Evolutionary conservation across 2,888 invertebrate genomes (phyloP), one percentile per base, ranked within the genome.

Genomic region (Prenolepis imparis): DNA sequence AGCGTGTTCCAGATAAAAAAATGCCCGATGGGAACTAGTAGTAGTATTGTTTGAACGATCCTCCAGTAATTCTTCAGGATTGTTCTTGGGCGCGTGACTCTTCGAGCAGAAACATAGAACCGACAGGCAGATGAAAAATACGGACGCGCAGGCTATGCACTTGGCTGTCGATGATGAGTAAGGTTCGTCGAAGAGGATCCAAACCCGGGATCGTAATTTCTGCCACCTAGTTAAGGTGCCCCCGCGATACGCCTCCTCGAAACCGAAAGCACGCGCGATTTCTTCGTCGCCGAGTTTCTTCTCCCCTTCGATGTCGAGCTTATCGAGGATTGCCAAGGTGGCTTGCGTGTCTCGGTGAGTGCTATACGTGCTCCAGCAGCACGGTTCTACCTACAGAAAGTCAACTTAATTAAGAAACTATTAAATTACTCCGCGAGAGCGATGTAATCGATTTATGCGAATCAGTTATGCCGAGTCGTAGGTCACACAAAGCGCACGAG

Each of bases 331-430:
- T 28, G 98, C 98, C 95, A 99, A 95, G 84, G 99, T 99, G 93
- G 99, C 98, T 97, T 99, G 97, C 88, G 98, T 97, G 93, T 97
- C 97, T 93, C 97, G 96, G 95, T 98, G 97, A 95, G 97, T 97
- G 95, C 97, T 97, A 95, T 99, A 99, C 36, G 99, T 99, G 95
- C 99, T 99, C 99, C 99, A 99, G 95, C 99, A 99, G 95, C 99
- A 99, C 5, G 99, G 99, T 95, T 99, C 99, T 93, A 99, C 99
- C 93, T 93, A 88, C 3, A 41, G 18, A 41, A 78, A 59, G 28
- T 55, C 15, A 74, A 63, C 18, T 81, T 73, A 74, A 80, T 63
- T n/a, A 63, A 63, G 11, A 28, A 52, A 63, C 9, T 74, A 52
- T 55, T 18, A 77, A 57, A 41, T 21, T 52, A 41, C 9, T 36